Evolutionary conservation across 1,140 invertebrate genomes (phyloP), one percentile per base, ranked within the genome.

Genomic region (Drosophila mojavensis): DNA sequence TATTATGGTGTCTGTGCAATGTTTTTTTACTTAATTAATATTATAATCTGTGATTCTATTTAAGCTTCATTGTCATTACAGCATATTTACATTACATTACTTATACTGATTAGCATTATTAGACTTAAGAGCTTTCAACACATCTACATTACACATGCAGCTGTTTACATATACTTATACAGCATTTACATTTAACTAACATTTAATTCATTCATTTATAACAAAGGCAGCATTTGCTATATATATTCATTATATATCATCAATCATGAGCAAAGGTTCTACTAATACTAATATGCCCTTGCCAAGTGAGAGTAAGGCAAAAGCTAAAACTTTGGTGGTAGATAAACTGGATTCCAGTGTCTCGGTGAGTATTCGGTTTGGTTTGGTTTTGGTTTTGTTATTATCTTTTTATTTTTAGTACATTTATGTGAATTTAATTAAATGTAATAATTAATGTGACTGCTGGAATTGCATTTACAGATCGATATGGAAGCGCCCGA

Each of bases 401-500:
- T 3, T 20, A 3, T 5, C 20, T 66, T 41, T 13, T n/a, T n/a
- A 30, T 13, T n/a, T 5, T 64, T 7, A 45, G 64, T 39, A 61
- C 41, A 39, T 39, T 39, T 39, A 56, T 67, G 64, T 20, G 48
- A 68, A 73, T 69, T 53, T 15, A 56, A 62, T 62, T 24, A 10
- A 47, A 47, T 20, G n/a, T 17, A 47, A 9, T 28, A 39, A 71
- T 47, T 61, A 30, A 53, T 63, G 47, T 15, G 60, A 41, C 11
- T 43, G 50, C 6, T 33, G 45, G 17, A n/a, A 56, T 15, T 33
- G 30, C n/a, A 24, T 13, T 55, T 61, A 26, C 67, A 92, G 92
- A 92, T 92, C 81, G 92, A 92, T 62, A 97, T 97, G 96, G 96
- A 97, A 80, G 94, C 95, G 10, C 94, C 94, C 76, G 94, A 95